Conservation (phyloP, 2,888 invertebrate species). For the Reticulitermes lucifugus region DNA sequence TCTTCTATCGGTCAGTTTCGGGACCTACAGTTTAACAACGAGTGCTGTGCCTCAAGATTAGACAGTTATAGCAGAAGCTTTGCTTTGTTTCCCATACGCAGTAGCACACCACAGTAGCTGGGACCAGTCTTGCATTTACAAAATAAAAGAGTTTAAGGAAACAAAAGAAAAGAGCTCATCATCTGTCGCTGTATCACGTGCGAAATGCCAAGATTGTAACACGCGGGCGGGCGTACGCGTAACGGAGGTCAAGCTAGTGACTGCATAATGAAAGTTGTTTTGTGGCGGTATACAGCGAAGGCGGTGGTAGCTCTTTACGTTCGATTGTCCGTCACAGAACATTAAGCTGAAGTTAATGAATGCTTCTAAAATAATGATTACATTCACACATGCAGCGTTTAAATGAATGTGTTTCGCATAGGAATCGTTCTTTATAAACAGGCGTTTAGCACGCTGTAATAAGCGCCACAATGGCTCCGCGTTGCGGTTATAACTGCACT, state of each 20-base stretch:
- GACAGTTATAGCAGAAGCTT: too few relatives aligned
- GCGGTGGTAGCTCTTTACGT: neutral
- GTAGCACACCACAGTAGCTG: neutral
- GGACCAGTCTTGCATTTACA: neutral
- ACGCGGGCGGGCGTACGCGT: neutral
- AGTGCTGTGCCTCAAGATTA: too few relatives aligned
- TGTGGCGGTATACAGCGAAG: neutral
- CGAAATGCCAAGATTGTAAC: neutral
- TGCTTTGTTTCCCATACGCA: neutral
- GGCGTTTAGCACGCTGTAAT: neutral
- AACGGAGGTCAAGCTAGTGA: conserved; percentile 11
- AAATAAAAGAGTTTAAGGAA: neutral
- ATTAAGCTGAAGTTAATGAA: conserved; percentile 12
- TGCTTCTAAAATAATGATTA: neutral
- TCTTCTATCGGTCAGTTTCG: too few relatives aligned
- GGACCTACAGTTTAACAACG: too few relatives aligned
- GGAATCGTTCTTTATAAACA: neutral
- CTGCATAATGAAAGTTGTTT: conserved; percentile 15
- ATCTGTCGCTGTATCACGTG: neutral
- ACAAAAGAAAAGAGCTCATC: neutral
- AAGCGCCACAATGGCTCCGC: too few relatives aligned
- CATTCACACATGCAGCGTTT: neutral
- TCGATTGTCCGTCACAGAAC: neutral
- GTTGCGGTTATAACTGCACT: neutral
- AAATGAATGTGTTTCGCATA: neutral